phyloP scores from a whole-genome alignment of 2,113 vertebrate genomes.

The Apaloderma vittatum region DNA sequence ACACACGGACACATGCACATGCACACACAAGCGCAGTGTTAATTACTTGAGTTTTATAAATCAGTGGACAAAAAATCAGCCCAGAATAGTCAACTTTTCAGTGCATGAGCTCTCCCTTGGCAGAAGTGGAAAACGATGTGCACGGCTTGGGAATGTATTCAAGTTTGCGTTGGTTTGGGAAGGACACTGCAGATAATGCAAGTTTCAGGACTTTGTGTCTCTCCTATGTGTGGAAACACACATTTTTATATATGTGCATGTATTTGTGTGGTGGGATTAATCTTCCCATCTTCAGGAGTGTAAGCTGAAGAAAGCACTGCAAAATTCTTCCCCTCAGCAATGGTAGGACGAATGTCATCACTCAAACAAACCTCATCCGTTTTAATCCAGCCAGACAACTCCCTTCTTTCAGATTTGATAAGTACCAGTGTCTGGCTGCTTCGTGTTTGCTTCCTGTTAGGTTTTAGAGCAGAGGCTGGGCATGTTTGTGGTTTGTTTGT shows the following conservation, averaged over 20 bases:
- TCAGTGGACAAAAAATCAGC: not conserved
- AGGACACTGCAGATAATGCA: slow-evolving; percentile 57
- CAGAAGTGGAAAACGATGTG: slow-evolving; percentile 5
- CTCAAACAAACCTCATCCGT: slow-evolving; percentile 30
- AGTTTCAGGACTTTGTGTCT: slow-evolving; percentile 13
- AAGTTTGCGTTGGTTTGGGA: slow-evolving; percentile 31
- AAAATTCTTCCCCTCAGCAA: slow-evolving; percentile 14
- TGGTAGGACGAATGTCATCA: slow-evolving; percentile 34
- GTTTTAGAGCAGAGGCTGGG: slow-evolving; percentile 18
- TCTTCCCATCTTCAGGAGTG: not conserved
- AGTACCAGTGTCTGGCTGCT: slow-evolving; percentile 51
- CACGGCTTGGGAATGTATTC: not conserved
- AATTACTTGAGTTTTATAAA: slow-evolving; percentile 26
- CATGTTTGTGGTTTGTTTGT: not conserved
- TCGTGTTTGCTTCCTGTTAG: slow-evolving; percentile 26
- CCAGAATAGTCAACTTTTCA: not conserved
- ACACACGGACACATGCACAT: fast-evolving
- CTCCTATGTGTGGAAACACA: not conserved
- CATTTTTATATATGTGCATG: fast-evolving
- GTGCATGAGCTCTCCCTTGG: not conserved
- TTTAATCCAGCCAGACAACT: slow-evolving; percentile 47
- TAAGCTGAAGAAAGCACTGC: not conserved
- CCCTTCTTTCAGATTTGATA: slow-evolving; percentile 61
- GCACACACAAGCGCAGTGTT: fast-evolving
- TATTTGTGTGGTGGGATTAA: not conserved